Conservation (phyloP, 1,140 invertebrate genomes). For the Caligus rogercresseyi region DNA sequence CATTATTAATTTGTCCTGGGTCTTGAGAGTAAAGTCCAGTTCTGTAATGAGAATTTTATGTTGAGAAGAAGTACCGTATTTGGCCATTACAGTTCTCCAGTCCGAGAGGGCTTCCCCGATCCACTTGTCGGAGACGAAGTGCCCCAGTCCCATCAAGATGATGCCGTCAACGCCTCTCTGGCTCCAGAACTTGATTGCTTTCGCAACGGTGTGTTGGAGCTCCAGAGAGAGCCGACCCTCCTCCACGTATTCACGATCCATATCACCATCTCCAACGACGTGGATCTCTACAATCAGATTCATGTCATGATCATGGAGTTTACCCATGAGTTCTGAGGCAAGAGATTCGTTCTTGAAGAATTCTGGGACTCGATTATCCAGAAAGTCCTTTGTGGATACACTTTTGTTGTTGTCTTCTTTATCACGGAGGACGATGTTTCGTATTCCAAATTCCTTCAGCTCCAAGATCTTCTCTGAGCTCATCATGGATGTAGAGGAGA, state of each 20-base stretch:
- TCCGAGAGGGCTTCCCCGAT: neutral
- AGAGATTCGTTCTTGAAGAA: neutral
- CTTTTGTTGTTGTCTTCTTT: neutral
- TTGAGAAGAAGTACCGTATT: neutral
- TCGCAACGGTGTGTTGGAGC: constrained; percentile 1
- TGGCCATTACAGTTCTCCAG: constrained; percentile 2
- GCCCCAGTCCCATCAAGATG: neutral
- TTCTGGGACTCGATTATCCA: neutral
- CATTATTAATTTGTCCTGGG: neutral
- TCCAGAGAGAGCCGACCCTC: neutral
- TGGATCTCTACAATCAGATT: constrained; percentile 5
- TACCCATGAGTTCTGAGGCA: neutral
- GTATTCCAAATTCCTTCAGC: neutral
- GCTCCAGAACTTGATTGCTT: constrained; percentile 4
- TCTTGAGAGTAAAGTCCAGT: neutral
- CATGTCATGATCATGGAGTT: neutral
- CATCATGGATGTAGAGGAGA: too few relatives aligned
- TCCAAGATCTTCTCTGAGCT: neutral
- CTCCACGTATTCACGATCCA: neutral
- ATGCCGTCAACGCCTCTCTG: constrained; percentile 6
- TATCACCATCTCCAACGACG: constrained; percentile 1
- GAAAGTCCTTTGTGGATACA: neutral
- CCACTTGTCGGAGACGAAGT: neutral
- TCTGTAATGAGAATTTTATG: constrained; percentile 1
- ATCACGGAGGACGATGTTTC: neutral